Conservation (phyloP, 2,113 vertebrate species). For the Eira barbara region DNA sequence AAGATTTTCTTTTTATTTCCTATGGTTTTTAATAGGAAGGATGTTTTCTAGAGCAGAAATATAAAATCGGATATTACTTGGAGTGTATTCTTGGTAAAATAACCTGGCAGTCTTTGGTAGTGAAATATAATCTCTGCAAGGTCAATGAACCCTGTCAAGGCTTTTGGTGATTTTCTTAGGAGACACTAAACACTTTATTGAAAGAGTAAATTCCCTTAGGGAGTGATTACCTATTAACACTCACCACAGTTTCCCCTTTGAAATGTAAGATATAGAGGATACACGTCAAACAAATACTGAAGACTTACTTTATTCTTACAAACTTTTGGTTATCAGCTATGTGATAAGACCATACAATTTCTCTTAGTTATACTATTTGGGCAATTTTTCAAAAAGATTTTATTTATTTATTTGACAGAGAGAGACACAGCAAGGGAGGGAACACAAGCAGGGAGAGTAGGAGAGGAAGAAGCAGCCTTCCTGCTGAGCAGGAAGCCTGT, state of each 20-base stretch:
- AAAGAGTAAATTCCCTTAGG: slow-evolving; percentile 12
- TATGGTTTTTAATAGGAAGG: not conserved
- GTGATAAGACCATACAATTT: not conserved
- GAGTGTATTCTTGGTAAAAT: not conserved
- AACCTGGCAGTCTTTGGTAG: not conserved
- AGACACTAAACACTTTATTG: slow-evolving; percentile 14
- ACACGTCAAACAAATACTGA: not conserved
- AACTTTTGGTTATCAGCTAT: not conserved
- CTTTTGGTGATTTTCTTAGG: not conserved
- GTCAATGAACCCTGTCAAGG: not conserved
- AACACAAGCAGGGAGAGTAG: too few relatives aligned
- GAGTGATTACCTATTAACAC: not conserved
- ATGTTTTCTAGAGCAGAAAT: slow-evolving; percentile 23
- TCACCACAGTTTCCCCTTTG: not conserved
- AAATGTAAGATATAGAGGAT: not conserved
- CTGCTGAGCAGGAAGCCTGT: too few relatives aligned
- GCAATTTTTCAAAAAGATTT: too few relatives aligned
- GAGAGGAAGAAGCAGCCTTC: too few relatives aligned
- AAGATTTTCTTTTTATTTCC: slow-evolving; percentile 22
- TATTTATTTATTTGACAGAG: too few relatives aligned
- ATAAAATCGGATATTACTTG: slow-evolving; percentile 36
- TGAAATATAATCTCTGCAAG: slow-evolving; percentile 28
- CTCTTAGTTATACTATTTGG: not conserved
- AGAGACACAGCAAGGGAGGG: too few relatives aligned
- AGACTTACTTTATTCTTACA: not conserved